Base-by-base conservation (phyloP, 2,113 vertebrate species). In the Prolemur simus region DNA sequence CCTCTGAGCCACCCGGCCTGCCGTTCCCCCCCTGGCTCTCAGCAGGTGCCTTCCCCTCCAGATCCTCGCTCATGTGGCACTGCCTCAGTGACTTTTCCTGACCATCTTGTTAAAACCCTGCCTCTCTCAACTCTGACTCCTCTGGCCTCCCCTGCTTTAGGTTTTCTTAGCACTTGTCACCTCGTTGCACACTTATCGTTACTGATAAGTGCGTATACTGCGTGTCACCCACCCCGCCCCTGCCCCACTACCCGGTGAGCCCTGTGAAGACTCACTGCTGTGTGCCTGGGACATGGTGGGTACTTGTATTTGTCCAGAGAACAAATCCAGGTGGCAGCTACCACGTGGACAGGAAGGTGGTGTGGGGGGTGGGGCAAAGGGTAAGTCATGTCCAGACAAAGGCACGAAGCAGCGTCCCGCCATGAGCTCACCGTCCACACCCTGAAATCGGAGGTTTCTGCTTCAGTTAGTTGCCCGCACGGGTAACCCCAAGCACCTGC, bases 401-500 rank as follows among this genome's bases (percentile, higher is more conserved):
- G 93, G 71, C 85, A 14, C 6, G 4, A 74, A 32, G 18, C 27
- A 1, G 11, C 8, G 2, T 29, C 87, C 34, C 10, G 4, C 54
- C 1, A 0, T 14, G 14, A 17, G 18, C 9, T 66, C 23, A 25
- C 69, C 11, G 0, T 3, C 47, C 29, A 17, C 8, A 4, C 20
- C 77, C 52, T 74, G 37, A 34, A 14, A 0, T 7, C 64, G 13
- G 2, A 23, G 20, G 15, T 34, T 77, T 34, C 42, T 34, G 39
- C 81, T 29, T 32, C 7, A 0, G 3, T 37, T 14, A 0, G 3
- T 37, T 14, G 5, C 66, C 54, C 6, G 27, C 66, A 3, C 20
- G 5, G 1, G 2, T 3, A 2, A 21, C 58, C 39, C 56, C 4
- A 0, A 21, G 25, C n/a, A 0, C 49, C 64, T 13, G 0, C 49